A percentile compares a stretch with the other conserved stretches of the same genome.
These are phyloP conservation scores for Hexactinellida sp. DNA, from an alignment of 37 sponge, comb jelly and placozoan species.

Conservation along the genomic window DNA sequence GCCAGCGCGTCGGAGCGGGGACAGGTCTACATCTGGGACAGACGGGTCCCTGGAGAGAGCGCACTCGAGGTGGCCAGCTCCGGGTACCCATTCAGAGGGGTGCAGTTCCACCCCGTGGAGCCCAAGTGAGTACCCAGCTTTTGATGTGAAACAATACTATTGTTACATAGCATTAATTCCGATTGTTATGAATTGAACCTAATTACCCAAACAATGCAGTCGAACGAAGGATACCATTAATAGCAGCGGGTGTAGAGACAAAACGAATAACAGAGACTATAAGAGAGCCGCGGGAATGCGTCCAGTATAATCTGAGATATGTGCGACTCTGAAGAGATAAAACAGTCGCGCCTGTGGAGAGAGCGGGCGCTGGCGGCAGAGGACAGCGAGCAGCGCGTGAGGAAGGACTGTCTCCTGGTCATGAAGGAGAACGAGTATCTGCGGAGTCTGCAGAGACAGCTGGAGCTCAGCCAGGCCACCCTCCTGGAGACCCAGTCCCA, in stretches of 20 bases:
- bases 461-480: background rate
- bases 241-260: background rate
- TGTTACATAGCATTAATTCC: background rate
- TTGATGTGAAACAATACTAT: background rate
- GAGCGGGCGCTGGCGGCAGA: background rate
- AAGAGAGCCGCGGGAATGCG: background rate
- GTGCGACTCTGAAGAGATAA: background rate
- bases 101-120: background rate
- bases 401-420: background rate
- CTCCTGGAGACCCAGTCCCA: background rate
- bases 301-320: background rate
- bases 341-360: background rate
- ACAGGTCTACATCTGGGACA: conserved; percentile 1
- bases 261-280: background rate
- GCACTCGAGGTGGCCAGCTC: background rate
- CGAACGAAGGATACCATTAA: background rate
- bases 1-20: background rate
- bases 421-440: background rate
- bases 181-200: background rate
- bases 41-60: background rate
- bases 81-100: background rate
- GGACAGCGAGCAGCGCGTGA: background rate
- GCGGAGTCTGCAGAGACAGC: background rate
- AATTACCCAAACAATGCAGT: background rate
- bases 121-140: background rate